A percentile compares a stretch with the other conserved stretches of the same genome.
Conservation (phyloP, 2,888 invertebrate genomes). For the Callyntrura guangdongensis region DNA sequence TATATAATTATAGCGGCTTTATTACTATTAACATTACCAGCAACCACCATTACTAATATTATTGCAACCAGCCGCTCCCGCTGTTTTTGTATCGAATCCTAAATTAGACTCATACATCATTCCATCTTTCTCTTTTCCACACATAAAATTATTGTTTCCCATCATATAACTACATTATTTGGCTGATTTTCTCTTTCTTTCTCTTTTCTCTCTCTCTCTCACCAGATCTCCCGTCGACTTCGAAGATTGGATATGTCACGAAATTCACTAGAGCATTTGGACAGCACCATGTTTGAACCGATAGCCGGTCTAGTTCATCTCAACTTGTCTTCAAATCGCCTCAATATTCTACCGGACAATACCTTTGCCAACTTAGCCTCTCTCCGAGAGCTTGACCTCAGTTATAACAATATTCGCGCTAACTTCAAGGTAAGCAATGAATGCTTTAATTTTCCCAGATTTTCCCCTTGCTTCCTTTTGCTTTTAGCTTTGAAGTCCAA, state of each 20-base stretch:
- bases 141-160: slow-evolving; percentile 87
- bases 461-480: slow-evolving; percentile 93
- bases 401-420: slow-evolving; percentile 92
- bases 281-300: slow-evolving; percentile 94
- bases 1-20: not conserved
- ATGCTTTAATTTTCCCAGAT: slow-evolving; percentile 92
- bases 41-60: not conserved
- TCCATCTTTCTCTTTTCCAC: not conserved
- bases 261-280: slow-evolving; percentile 94
- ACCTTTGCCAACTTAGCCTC: slow-evolving; percentile 94
- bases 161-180: slow-evolving; percentile 93
- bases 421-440: slow-evolving; percentile 89
- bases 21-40: not conserved
- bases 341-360: slow-evolving; percentile 95
- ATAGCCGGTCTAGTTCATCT: slow-evolving; percentile 92
- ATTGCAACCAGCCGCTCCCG: not conserved
- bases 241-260: slow-evolving; percentile 90
- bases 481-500: slow-evolving; percentile 89
- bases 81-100: slow-evolving; percentile 9
- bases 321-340: slow-evolving; percentile 92
- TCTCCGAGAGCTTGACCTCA: slow-evolving; percentile 91
- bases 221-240: slow-evolving; percentile 84
- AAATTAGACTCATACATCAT: slow-evolving; percentile 38
- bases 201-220: slow-evolving; percentile 90
- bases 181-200: slow-evolving; percentile 93